A percentile compares a stretch with the other conserved stretches of the same genome.
Conservation (phyloP, 2,113 vertebrate genomes). For the Tiliqua scincoides region DNA sequence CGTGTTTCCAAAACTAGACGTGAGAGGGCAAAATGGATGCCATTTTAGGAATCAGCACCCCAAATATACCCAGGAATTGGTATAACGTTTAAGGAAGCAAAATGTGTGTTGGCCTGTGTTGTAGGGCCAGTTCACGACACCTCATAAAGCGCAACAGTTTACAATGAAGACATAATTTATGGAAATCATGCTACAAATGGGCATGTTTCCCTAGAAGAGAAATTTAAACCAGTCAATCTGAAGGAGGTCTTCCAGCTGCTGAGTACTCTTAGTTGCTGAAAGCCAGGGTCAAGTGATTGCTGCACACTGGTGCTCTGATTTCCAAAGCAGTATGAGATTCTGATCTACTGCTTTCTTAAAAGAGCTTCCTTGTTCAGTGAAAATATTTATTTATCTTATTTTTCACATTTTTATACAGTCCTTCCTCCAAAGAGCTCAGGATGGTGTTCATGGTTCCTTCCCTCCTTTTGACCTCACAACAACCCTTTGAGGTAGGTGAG, state of each 20-base stretch:
- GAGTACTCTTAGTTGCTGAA: background rate
- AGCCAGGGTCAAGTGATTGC: background rate
- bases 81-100: too few relatives aligned
- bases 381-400: too few relatives aligned
- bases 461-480: too few relatives aligned
- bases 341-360: background rate
- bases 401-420: too few relatives aligned
- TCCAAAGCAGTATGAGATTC: background rate
- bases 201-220: background rate
- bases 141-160: background rate
- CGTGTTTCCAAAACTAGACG: too few relatives aligned
- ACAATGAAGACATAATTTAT: background rate
- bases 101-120: too few relatives aligned
- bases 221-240: background rate
- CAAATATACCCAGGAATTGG: too few relatives aligned
- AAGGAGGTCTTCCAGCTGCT: background rate
- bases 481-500: too few relatives aligned
- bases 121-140: background rate
- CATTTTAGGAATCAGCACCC: too few relatives aligned
- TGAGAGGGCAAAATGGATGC: too few relatives aligned
- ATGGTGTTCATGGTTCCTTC: too few relatives aligned
- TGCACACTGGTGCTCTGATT: background rate
- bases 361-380: background rate
- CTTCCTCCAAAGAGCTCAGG: too few relatives aligned
- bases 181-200: background rate